Evolutionary conservation across 2,113 vertebrate genomes (phyloP), one percentile per base, ranked within the genome.

Genomic region (Etia nguti): DNA sequence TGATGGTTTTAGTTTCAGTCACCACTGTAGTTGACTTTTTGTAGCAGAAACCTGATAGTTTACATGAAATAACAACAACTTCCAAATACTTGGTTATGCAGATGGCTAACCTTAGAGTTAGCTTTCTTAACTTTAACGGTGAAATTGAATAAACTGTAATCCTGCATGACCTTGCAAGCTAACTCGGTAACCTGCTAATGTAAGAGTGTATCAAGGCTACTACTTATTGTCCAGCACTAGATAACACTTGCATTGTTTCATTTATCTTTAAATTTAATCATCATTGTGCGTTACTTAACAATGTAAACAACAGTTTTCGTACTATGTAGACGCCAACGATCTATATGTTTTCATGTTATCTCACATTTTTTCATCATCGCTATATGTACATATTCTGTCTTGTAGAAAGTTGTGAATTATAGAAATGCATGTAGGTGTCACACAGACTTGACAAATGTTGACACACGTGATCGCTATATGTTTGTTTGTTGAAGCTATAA

Each of bases 131-230:
- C 46, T 89, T 90, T 29, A 62, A 73, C 24, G 18, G 20, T n/a
- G 73, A 79, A 80, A 50, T 22, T 16, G 7, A n/a, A 26, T 56
- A 50, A 79, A 88, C 26, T 80, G 70, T 48, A 91, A 91, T 92
- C 87, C 85, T 60, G 56, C 77, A 34, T 94, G 92, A 94, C 93
- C 90, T 95, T 95, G 94, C 81, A n/a, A 62, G 93, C 90, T 93
- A 93, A 90, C 84, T 41, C 48, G 2, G 12, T 62, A 91, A 56
- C 88, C 43, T 81, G 88, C 87, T 89, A 90, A 73, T 22, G 7
- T 20, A 4, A 83, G 16, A 77, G 43, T 41, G 13, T 12, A 36
- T 46, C 5, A 5, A 18, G 55, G 10, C n/a, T 8, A 13, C 4
- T 1, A 43, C 10, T 22, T 8, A 1, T 5, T 41, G 11, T 38